Evolutionary conservation across 2,888 invertebrate genomes (phyloP).

Genomic region (Falcaria lacertinaria): DNA sequence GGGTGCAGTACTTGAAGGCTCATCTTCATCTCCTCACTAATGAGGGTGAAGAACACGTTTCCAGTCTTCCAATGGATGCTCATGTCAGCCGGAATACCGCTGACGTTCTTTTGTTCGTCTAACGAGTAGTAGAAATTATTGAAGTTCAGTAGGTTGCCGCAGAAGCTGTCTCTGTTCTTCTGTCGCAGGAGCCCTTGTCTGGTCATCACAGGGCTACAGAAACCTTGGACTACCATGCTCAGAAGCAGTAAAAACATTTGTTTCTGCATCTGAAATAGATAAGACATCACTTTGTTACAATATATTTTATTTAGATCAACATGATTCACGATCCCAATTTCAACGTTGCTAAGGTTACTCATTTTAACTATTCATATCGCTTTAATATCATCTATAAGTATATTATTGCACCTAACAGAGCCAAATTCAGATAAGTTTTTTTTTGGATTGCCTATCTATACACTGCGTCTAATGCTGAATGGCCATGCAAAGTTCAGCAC

Average conservation of each 20-base stretch:
- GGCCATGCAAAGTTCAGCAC: no score
- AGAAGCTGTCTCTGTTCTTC: slow-evolving; percentile 35
- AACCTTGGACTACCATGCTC: slow-evolving; percentile 22
- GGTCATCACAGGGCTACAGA: slow-evolving; percentile 47
- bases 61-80: slow-evolving; percentile 65
- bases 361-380: no score
- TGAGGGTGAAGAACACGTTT: slow-evolving; percentile 59
- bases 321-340: no score
- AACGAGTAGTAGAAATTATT: slow-evolving; percentile 53
- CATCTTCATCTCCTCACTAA: slow-evolving; percentile 69
- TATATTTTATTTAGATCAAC: no score
- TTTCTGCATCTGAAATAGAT: slow-evolving; percentile 50
- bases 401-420: no score
- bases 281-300: neutral
- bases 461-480: no score
- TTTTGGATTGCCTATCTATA: no score
- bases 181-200: slow-evolving; percentile 36
- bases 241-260: slow-evolving; percentile 26
- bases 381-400: no score
- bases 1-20: slow-evolving; percentile 50
- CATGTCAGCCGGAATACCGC: slow-evolving; percentile 67
- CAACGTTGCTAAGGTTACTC: no score
- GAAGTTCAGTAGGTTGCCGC: slow-evolving; percentile 43
- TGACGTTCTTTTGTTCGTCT: slow-evolving; percentile 41
- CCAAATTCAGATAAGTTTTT: no score